Evolutionary conservation across 2,113 vertebrate species (phyloP).

Genomic region (Petrocephalus microphthalmus): DNA sequence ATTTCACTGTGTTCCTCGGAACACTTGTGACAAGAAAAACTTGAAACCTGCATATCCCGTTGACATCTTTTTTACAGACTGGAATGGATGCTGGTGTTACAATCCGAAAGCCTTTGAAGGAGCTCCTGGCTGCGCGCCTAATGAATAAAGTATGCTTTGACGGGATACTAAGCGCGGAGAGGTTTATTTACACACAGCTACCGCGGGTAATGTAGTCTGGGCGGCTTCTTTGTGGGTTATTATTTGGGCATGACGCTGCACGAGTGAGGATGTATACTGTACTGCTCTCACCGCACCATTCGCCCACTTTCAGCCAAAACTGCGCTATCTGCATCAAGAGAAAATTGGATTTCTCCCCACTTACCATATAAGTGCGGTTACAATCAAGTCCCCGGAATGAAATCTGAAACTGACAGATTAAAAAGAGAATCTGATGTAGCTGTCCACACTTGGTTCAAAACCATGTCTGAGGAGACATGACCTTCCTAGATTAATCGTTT

Average conservation of each 20-base stretch:
- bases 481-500: slow-evolving; percentile 13
- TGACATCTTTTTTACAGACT: background rate
- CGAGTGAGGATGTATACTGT: background rate
- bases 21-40: background rate
- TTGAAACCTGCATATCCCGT: background rate
- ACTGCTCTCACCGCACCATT: background rate
- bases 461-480: slow-evolving; percentile 6
- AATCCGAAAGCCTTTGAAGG: background rate
- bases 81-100: background rate
- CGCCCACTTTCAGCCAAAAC: background rate
- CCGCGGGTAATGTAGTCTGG: background rate
- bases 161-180: background rate
- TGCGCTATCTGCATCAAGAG: background rate
- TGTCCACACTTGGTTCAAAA: slow-evolving; percentile 6
- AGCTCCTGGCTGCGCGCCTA: background rate
- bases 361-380: slow-evolving; percentile 1
- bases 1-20: background rate
- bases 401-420: slow-evolving; percentile 4
- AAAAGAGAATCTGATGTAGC: background rate
- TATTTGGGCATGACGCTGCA: background rate
- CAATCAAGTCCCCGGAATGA: background rate
- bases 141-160: background rate
- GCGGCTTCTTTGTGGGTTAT: background rate
- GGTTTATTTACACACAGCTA: background rate
- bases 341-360: background rate